A percentile compares a stretch with the other conserved stretches of the same genome.
These are phyloP conservation scores for Acrobasis repandana DNA, from an alignment of 2,888 invertebrate genomes.

Conservation along the genomic window DNA sequence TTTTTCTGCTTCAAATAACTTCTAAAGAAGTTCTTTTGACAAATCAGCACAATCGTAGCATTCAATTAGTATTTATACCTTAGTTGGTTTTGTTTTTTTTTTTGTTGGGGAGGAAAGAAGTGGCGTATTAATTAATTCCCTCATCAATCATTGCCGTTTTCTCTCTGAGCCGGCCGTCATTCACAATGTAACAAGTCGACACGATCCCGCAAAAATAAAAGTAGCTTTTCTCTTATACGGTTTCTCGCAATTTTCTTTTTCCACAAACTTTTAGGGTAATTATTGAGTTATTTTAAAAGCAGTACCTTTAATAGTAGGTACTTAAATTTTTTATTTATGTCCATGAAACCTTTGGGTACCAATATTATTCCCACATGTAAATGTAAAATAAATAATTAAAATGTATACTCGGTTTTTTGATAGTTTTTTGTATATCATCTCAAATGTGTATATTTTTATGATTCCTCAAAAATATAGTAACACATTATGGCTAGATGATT, in stretches of 20 bases:
- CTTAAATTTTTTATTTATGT: no score
- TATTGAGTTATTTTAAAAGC: background rate
- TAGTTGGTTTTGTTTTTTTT: constrained; percentile 55
- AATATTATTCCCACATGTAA: no score
- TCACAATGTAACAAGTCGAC: constrained; percentile 63
- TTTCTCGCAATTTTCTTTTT: constrained; percentile 25
- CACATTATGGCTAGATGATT: no score
- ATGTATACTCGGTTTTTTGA: no score
- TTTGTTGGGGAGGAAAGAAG: constrained; percentile 61
- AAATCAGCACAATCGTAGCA: constrained; percentile 36
- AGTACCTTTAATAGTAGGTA: background rate
- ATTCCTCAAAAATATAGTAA: no score
- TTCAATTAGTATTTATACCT: constrained; percentile 49
- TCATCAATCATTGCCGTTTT: constrained; percentile 71
- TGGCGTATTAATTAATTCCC: constrained; percentile 72
- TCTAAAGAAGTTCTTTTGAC: constrained; percentile 19
- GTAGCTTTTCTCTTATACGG: constrained; percentile 31
- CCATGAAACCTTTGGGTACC: no score
- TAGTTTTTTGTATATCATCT: no score
- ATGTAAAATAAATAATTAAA: no score
- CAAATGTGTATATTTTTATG: no score
- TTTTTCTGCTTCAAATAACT: constrained; percentile 2
- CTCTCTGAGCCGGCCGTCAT: constrained; percentile 62
- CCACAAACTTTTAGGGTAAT: constrained; percentile 4
- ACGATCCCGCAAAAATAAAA: constrained; percentile 48